A percentile compares a stretch with the other conserved stretches of the same genome.
These are phyloP conservation scores for Schizopygopsis malacanthus DNA, from an alignment of 2,797 vertebrate species.

Conservation along the genomic window DNA sequence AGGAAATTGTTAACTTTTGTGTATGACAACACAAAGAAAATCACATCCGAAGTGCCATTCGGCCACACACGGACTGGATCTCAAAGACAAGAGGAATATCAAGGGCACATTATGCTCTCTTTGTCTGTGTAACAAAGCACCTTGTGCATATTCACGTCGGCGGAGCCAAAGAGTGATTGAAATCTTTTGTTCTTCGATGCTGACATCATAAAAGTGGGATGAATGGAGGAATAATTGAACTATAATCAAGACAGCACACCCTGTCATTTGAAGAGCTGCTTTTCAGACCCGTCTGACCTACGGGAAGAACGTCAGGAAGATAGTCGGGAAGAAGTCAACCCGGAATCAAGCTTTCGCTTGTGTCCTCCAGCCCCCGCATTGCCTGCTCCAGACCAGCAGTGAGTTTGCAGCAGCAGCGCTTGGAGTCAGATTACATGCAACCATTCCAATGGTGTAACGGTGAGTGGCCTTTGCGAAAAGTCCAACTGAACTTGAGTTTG, in stretches of 20 bases:
- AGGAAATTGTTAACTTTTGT: slow-evolving; percentile 16
- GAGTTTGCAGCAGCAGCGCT: slow-evolving; percentile 72
- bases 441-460: slow-evolving; percentile 87
- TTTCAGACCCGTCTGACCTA: background rate
- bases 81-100: slow-evolving; percentile 34
- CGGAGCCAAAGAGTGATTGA: slow-evolving; percentile 15
- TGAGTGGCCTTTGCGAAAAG: slow-evolving; percentile 67
- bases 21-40: slow-evolving; percentile 24
- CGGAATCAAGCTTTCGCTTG: slow-evolving; percentile 43
- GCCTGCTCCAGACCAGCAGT: slow-evolving; percentile 68
- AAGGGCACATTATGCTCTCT: slow-evolving; percentile 52
- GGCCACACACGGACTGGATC: slow-evolving; percentile 9
- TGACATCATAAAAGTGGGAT: slow-evolving; percentile 26
- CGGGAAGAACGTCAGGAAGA: background rate
- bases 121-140: slow-evolving; percentile 54
- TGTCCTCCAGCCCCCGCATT: slow-evolving; percentile 59
- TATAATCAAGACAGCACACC: slow-evolving; percentile 12
- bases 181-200: slow-evolving; percentile 41
- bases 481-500: slow-evolving; percentile 8
- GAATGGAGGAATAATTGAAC: slow-evolving; percentile 20
- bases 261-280: slow-evolving; percentile 50
- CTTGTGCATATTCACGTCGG: slow-evolving; percentile 38
- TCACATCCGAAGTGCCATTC: slow-evolving; percentile 17
- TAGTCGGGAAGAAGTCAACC: background rate
- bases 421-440: slow-evolving; percentile 84